Conservation (phyloP, 2,797 vertebrate species). For the Calcarius lapponicus region DNA sequence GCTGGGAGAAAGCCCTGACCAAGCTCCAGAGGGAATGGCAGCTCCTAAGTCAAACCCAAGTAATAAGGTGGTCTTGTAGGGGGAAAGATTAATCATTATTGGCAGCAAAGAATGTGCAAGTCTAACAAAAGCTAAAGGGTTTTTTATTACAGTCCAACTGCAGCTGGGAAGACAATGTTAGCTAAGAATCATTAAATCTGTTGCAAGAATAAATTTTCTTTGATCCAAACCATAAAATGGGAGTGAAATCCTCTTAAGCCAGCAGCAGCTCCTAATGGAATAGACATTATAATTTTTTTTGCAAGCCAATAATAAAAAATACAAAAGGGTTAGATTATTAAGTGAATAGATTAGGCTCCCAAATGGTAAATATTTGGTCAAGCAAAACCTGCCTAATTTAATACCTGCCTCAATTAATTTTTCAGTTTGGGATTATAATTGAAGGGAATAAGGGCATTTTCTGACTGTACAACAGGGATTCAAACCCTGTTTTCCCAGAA, state of each 20-base stretch:
- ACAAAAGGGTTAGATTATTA: slow-evolving; percentile 68
- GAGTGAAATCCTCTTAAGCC: slow-evolving; percentile 70
- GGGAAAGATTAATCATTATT: slow-evolving; percentile 53
- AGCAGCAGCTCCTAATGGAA: slow-evolving; percentile 42
- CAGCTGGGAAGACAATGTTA: slow-evolving; percentile 19
- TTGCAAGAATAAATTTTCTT: slow-evolving; percentile 65
- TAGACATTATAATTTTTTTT: slow-evolving; percentile 4
- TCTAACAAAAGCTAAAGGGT: slow-evolving; percentile 59
- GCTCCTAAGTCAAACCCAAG: slow-evolving; percentile 16
- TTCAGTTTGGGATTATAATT: slow-evolving; percentile 60
- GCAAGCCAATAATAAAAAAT: background rate
- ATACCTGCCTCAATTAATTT: slow-evolving; percentile 71
- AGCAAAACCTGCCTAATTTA: slow-evolving; percentile 70
- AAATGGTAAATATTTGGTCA: slow-evolving; percentile 72
- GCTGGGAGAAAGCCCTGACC: background rate
- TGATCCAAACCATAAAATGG: slow-evolving; percentile 58
- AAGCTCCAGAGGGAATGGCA: background rate
- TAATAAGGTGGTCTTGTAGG: slow-evolving; percentile 41
- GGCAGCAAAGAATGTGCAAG: slow-evolving; percentile 4
- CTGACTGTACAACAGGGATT: slow-evolving; percentile 54
- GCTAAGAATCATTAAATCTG: slow-evolving; percentile 61
- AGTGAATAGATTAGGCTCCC: slow-evolving; percentile 67
- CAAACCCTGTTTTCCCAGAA: slow-evolving; percentile 22
- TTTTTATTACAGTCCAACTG: slow-evolving; percentile 55
- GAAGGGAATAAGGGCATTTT: slow-evolving; percentile 54